These are phyloP conservation scores for Sebastes fasciatus DNA, from an alignment of 2,113 vertebrate genomes.

Conservation along the genomic window DNA sequence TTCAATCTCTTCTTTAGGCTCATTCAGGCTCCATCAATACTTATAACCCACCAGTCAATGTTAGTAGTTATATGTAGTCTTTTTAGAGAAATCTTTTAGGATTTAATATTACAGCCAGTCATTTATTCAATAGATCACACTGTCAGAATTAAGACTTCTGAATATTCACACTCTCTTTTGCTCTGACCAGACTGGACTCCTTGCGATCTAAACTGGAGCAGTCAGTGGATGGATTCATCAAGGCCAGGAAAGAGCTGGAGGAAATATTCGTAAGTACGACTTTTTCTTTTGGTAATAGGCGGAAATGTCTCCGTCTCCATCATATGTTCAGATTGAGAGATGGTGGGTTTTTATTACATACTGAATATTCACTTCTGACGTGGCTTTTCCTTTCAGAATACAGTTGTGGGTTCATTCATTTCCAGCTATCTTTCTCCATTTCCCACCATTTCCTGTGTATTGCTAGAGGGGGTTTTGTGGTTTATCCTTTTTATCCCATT, in stretches of 20 bases:
- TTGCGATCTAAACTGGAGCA: slow-evolving; percentile 81
- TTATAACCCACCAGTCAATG: not conserved
- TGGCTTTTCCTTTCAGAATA: slow-evolving; percentile 47
- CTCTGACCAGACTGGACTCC: slow-evolving; percentile 79
- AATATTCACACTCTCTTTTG: slow-evolving; percentile 18
- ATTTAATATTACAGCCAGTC: slow-evolving; percentile 2
- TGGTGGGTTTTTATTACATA: slow-evolving; percentile 51
- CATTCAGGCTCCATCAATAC: not conserved
- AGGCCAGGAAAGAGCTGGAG: slow-evolving; percentile 82
- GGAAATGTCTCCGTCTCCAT: slow-evolving; percentile 59
- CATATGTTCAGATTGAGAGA: slow-evolving; percentile 41
- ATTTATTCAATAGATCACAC: not conserved
- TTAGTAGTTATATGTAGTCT: not conserved
- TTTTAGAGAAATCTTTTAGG: slow-evolving; percentile 36
- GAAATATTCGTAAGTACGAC: slow-evolving; percentile 80
- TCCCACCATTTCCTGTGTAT: not conserved
- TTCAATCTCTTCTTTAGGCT: not conserved
- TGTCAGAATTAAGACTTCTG: not conserved
- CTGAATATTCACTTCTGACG: slow-evolving; percentile 56
- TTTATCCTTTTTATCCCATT: not conserved
- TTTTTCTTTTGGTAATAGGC: slow-evolving; percentile 57
- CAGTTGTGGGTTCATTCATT: not conserved
- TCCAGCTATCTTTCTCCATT: slow-evolving; percentile 1
- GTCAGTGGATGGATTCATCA: slow-evolving; percentile 81
- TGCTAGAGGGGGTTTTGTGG: not conserved